Conservation (phyloP, 1,140 invertebrate genomes). For the Anastrepha ludens region DNA sequence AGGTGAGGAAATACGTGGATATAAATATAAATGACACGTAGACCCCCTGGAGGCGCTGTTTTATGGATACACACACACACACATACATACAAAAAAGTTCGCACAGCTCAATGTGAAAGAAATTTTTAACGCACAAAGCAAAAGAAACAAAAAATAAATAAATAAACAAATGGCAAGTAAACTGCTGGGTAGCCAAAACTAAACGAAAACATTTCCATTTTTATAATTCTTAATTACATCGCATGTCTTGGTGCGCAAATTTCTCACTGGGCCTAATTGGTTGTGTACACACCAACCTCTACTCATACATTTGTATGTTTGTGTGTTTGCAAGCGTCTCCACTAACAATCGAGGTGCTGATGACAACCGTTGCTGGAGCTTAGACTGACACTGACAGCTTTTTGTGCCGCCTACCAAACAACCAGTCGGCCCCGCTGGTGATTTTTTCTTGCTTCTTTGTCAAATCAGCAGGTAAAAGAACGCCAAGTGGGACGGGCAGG, state of each 20-base stretch:
- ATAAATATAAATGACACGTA: neutral
- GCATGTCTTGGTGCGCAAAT: neutral
- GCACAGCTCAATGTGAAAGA: neutral
- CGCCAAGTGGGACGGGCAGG: neutral
- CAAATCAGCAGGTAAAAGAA: neutral
- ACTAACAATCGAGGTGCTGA: neutral
- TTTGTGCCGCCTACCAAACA: slow-evolving; percentile 4
- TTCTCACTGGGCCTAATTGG: neutral
- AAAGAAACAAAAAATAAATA: neutral
- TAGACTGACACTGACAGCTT: slow-evolving; percentile 34
- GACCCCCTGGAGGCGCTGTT: neutral
- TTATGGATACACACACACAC: neutral
- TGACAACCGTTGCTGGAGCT: slow-evolving; percentile 24
- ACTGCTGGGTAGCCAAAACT: neutral
- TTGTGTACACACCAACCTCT: no score
- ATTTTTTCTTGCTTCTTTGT: neutral
- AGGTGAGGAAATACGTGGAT: neutral
- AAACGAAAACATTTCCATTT: neutral
- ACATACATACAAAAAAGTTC: neutral
- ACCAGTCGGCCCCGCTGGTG: neutral
- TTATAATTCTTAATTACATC: neutral
- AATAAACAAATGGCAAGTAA: neutral
- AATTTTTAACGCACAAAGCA: neutral
- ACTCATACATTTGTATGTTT: neutral
- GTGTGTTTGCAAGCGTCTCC: neutral